Evolutionary conservation across 2,888 invertebrate genomes (phyloP).

Genomic region (Ophonus ardosiacus): DNA sequence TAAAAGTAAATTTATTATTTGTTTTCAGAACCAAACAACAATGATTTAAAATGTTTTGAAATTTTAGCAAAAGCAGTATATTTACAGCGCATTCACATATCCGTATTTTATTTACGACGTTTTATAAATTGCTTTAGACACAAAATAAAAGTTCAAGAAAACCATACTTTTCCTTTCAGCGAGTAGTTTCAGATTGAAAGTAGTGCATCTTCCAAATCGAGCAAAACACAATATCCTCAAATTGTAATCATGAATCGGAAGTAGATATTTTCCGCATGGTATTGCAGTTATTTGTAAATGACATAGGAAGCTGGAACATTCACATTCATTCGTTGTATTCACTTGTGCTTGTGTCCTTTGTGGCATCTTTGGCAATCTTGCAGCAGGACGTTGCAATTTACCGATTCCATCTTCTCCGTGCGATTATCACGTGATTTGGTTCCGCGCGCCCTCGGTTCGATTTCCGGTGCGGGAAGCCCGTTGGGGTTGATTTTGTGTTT

Average conservation of each 20-base stretch:
- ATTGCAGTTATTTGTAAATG: slow-evolving; percentile 41
- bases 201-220: background rate
- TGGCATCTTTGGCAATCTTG: background rate
- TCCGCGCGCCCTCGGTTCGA: background rate
- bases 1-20: too few relatives aligned
- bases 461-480: background rate
- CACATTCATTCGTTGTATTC: background rate
- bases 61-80: background rate
- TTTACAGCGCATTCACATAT: background rate
- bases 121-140: background rate
- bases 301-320: background rate
- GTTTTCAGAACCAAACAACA: too few relatives aligned
- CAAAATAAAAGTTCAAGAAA: background rate
- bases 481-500: slow-evolving; percentile 5
- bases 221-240: slow-evolving; percentile 27
- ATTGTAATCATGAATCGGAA: slow-evolving; percentile 45
- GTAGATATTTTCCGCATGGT: slow-evolving; percentile 17
- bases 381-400: slow-evolving; percentile 50
- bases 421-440: slow-evolving; percentile 54
- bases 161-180: background rate
- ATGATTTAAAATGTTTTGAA: background rate
- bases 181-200: background rate
- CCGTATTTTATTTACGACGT: background rate
- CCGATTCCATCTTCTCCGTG: slow-evolving; percentile 42
- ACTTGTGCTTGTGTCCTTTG: background rate